Base-by-base conservation (phyloP, 2,113 vertebrate genomes). In the Nyctereutes procyonoides region DNA sequence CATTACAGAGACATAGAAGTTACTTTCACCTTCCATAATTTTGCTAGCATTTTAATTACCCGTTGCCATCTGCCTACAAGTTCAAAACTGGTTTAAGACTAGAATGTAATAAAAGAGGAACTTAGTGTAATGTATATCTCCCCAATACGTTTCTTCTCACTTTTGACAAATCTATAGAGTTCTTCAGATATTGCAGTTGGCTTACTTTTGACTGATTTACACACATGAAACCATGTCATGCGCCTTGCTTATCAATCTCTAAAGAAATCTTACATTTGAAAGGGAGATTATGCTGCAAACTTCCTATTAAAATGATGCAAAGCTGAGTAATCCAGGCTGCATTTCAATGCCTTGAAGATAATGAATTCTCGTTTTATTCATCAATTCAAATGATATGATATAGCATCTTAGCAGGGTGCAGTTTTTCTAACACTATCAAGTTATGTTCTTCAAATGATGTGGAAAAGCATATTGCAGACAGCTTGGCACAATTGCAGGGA, bases 1-100 rank as follows among this genome's bases (percentile, higher is more conserved):
- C 84, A 94, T 94, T 97, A 97, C 20, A 85, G 69, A 92, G 53
- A 84, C 30, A 76, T 97, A 55, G 58, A 95, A 90, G 81, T 94
- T 95, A 69, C 62, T 95, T 90, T 97, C 95, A 96, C 93, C 97
- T 97, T 95, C 94, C 71, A 90, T 90, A 97, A 97, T 97, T 94
- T 95, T 93, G 62, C 88, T 88, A 90, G 85, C 93, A 93, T 98
- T 98, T 97, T 97, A 97, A 97, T 98, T 97, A 97, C 86, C 90
- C 80, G 43, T 55, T 19, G 65, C 96, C 97, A 97, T 95, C 97
- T 98, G 98, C 62, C 88, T 96, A 88, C 80, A 95, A 94, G 69
- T 94, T 97, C 38, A 90, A 69, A 92, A 90, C 53, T 77, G 53
- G 84, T 87, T 96, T 90, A 92, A 94, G 90, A 95, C 22, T 48